Evolutionary conservation across 2,113 vertebrate genomes (phyloP), one percentile per base, ranked within the genome.

Genomic region (Rhinogobius similis): DNA sequence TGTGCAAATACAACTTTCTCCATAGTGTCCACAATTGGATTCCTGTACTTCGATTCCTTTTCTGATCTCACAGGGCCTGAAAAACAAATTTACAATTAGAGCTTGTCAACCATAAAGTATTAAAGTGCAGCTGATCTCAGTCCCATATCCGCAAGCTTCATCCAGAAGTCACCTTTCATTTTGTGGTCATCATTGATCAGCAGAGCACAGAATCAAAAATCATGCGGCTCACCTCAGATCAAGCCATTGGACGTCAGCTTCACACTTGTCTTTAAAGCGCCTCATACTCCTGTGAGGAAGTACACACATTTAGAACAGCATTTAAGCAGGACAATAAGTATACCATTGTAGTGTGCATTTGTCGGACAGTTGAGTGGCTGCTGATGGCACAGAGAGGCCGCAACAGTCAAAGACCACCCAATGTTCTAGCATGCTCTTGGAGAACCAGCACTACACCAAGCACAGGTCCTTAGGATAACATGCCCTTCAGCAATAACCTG

Each of bases 91-190:
- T n/a, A n/a, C n/a, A n/a, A n/a, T n/a, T n/a, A n/a, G n/a, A n/a
- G n/a, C n/a, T n/a, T n/a, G n/a, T n/a, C n/a, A n/a, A n/a, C n/a
- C n/a, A 24, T 0, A 20, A 38, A 0, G 41, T 0, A 1, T 0
- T 0, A 2, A 0, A 10, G 0, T 38, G 1, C 1, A 10, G 0
- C 81, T 77, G 92, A 93, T 93, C 93, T 96, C 95, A 96, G 95
- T 94, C 94, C 95, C 94, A 96, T 96, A 95, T 96, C 94, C 95
- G 94, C 93, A 91, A 86, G 90, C 65, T 84, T 96, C 95, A 96
- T 95, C 93, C 95, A 93, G 3, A 90, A 91, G 94, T 94, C 94
- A 85, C 81, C 71, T 53, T 21, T 64, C n/a, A 13, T 78, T 65
- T 68, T 5, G 56, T 59, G 13, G 3, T 95, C 95, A 95, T 95